Percentiles rank a stretch among this genome's conserved stretches.
These are phyloP conservation scores for Eublepharis macularius DNA, from an alignment of 2,113 vertebrate species.

Conservation along the genomic window DNA sequence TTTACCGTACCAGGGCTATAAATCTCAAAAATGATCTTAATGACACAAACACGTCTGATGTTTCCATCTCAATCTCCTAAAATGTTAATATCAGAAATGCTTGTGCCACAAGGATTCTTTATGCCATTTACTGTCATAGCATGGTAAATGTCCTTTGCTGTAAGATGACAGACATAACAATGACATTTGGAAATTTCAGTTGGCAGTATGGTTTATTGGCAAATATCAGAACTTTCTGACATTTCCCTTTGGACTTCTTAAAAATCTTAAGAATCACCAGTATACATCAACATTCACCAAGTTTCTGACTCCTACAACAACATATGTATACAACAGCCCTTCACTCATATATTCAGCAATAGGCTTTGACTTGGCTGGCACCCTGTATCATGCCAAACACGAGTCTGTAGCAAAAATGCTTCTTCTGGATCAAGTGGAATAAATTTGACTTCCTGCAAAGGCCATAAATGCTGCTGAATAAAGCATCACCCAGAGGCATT, in stretches of 20 bases:
- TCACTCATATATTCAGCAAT: background rate
- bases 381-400: background rate
- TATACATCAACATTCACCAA: background rate
- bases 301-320: background rate
- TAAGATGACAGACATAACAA: background rate
- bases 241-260: background rate
- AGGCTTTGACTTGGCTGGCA: background rate
- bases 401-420: background rate
- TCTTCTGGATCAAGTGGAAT: background rate
- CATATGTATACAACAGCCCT: background rate
- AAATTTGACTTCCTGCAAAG: background rate
- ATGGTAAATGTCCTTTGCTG: background rate
- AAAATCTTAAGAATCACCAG: background rate
- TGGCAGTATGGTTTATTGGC: background rate
- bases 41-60: no score
- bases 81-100: background rate
- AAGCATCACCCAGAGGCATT: background rate
- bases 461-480: background rate
- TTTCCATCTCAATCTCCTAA: no score
- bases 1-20: no score
- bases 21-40: no score
- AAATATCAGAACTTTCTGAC: background rate
- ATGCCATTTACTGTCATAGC: background rate
- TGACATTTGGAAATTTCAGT: background rate
- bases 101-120: background rate